Conservation (phyloP, 2,113 vertebrate genomes). For the Nanorana parkeri region DNA sequence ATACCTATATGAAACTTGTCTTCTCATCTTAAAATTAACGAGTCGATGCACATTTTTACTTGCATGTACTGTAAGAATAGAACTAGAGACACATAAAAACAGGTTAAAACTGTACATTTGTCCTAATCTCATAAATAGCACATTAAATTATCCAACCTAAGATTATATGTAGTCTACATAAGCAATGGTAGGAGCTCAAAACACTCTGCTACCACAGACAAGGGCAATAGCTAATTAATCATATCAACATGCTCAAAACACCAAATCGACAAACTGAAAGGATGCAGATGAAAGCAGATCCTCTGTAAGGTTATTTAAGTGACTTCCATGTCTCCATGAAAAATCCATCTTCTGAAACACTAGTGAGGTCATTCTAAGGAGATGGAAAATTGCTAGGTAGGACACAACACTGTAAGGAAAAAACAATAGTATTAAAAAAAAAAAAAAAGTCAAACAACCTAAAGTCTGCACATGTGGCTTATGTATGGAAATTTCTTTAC, state of each 20-base stretch:
- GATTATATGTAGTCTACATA: constrained; percentile 8
- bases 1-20: constrained; percentile 28
- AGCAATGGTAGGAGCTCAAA: constrained; percentile 1
- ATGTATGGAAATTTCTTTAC: too few relatives aligned
- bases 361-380: not conserved
- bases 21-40: constrained; percentile 28
- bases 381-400: constrained; percentile 45
- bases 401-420: constrained; percentile 56
- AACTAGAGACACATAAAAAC: constrained; percentile 59
- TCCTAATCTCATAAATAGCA: constrained; percentile 42
- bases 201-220: constrained; percentile 35
- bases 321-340: constrained; percentile 1
- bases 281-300: constrained; percentile 32
- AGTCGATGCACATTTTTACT: constrained; percentile 2
- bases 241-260: constrained; percentile 45
- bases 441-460: too few relatives aligned
- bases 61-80: constrained; percentile 60
- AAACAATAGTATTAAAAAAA: not conserved
- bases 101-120: constrained; percentile 61
- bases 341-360: constrained; percentile 7
- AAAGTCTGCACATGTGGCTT: too few relatives aligned
- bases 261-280: constrained; percentile 29
- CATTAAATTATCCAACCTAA: not conserved
- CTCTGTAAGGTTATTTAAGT: constrained; percentile 27
- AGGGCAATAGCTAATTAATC: constrained; percentile 31